Evolutionary conservation across 2,888 invertebrate species (phyloP).

Genomic region (Morpho helenor): DNA sequence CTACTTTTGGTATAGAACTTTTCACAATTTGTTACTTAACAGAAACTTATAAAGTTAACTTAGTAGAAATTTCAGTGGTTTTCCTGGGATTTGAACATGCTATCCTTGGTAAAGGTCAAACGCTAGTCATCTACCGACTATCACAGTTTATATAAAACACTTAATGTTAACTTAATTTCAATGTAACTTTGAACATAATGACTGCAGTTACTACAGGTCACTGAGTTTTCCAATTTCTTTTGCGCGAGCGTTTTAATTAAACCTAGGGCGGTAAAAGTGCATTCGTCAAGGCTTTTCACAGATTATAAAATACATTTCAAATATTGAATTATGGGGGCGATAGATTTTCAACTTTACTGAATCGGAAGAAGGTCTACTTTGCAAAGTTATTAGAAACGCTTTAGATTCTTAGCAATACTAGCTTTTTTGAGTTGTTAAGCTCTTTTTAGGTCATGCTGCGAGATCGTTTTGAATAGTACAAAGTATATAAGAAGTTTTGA

Average conservation of each 20-base stretch:
- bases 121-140: too few relatives aligned
- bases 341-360: constrained; percentile 1
- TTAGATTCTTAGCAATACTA: constrained; percentile 6
- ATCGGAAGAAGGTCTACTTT: constrained; percentile 3
- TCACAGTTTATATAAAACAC: too few relatives aligned
- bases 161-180: too few relatives aligned
- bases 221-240: constrained; percentile 27
- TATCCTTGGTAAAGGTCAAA: too few relatives aligned
- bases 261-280: constrained; percentile 28
- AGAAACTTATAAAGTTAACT: too few relatives aligned
- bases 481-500: neutral
- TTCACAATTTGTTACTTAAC: too few relatives aligned
- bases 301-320: constrained; percentile 25
- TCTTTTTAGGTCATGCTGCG: constrained; percentile 2
- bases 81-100: too few relatives aligned
- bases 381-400: neutral
- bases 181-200: constrained; percentile 13
- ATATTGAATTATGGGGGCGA: neutral
- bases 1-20: too few relatives aligned
- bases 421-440: constrained; percentile 2
- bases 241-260: constrained; percentile 32
- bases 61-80: too few relatives aligned
- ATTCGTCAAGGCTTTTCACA: constrained; percentile 28
- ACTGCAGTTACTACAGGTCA: constrained; percentile 21
- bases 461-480: constrained; percentile 1